phyloP scores from a whole-genome alignment of 1,140 invertebrate species.

The Goniozus legneri region DNA sequence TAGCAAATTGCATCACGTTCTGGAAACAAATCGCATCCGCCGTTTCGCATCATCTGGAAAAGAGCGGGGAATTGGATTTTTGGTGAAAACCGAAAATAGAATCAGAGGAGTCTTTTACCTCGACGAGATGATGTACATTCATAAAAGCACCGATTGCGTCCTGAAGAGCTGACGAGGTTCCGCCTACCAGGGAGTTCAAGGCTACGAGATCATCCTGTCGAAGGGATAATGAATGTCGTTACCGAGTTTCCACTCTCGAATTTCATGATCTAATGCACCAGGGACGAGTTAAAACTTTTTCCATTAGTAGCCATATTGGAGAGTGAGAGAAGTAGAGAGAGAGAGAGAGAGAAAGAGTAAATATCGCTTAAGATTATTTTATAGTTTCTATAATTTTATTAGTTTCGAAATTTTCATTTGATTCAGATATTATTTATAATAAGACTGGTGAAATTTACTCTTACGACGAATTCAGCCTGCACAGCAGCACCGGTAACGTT shows the following conservation, averaged over 20 bases:
- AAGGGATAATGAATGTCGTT: too few species aligned
- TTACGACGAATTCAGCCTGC: slow-evolving; percentile 65
- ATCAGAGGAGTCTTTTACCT: too few species aligned
- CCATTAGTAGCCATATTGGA: too few species aligned
- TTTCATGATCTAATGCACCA: too few species aligned
- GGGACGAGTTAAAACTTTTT: too few species aligned
- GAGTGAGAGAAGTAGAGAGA: too few species aligned
- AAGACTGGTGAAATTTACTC: slow-evolving; percentile 40
- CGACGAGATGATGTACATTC: slow-evolving; percentile 53
- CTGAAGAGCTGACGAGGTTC: slow-evolving; percentile 55
- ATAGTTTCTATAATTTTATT: too few species aligned
- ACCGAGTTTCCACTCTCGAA: too few species aligned
- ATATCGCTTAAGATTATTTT: too few species aligned
- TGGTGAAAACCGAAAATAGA: not conserved
- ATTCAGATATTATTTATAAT: too few species aligned
- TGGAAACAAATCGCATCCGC: slow-evolving; percentile 89
- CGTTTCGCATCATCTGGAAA: slow-evolving; percentile 64
- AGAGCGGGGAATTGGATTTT: slow-evolving; percentile 2
- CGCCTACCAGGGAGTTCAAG: slow-evolving; percentile 59
- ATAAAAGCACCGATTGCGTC: slow-evolving; percentile 57
- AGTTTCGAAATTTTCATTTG: too few species aligned
- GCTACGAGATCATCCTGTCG: slow-evolving; percentile 53
- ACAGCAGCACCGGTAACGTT: slow-evolving; percentile 67
- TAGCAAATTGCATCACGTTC: slow-evolving; percentile 80
- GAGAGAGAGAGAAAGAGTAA: too few species aligned